Evolutionary conservation across 2,888 invertebrate species (phyloP).

Genomic region (Fragum fragum): DNA sequence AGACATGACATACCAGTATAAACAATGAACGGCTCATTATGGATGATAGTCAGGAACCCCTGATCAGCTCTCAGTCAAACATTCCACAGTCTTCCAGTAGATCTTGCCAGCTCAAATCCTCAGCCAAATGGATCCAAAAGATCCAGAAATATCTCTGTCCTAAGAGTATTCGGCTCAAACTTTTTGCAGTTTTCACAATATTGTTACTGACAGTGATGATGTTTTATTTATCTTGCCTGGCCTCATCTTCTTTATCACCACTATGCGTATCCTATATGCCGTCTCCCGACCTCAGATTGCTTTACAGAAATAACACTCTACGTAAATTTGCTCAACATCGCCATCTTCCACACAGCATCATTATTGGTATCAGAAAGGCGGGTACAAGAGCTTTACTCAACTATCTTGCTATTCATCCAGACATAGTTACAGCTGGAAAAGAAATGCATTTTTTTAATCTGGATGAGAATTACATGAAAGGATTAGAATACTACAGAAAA

Average conservation of each 20-base stretch:
- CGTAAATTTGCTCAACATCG: conserved; percentile 60
- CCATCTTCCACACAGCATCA: conserved; percentile 86
- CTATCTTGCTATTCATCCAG: conserved; percentile 87
- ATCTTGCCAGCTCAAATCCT: not conserved
- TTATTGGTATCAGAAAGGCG: conserved; percentile 87
- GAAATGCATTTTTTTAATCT: conserved; percentile 99
- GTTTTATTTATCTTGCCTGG: conserved; percentile 18
- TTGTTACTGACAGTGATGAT: conserved; percentile 17
- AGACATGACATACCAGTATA: too few species aligned
- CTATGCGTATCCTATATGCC: not conserved
- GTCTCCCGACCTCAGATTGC: not conserved
- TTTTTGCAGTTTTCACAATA: conserved; percentile 26
- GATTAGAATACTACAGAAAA: conserved; percentile 95
- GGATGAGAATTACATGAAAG: conserved; percentile 92
- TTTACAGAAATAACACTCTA: not conserved
- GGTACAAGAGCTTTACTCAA: conserved; percentile 87
- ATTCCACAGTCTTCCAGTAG: not conserved
- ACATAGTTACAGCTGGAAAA: conserved; percentile 96
- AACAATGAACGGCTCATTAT: too few species aligned
- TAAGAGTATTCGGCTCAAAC: conserved; percentile 42
- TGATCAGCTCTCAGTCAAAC: not conserved
- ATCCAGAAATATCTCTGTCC: conserved; percentile 21
- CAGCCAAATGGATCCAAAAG: not conserved
- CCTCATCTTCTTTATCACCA: not conserved
- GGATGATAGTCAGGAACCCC: not conserved